phyloP scores from a whole-genome alignment of 1,140 invertebrate species.

The Pseudomyrmex sp. region DNA sequence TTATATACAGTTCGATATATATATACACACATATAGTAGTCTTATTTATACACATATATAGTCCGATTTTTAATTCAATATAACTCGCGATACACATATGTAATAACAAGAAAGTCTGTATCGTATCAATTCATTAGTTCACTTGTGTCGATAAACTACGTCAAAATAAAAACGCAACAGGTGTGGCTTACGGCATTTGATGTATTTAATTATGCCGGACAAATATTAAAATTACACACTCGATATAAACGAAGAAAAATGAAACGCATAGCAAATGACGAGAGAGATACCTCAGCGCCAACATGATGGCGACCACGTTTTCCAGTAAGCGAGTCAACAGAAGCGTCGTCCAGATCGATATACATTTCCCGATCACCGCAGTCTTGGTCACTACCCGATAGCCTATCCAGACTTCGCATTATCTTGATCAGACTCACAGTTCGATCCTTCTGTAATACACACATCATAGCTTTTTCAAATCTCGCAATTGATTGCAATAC shows the following conservation, averaged over 20 bases:
- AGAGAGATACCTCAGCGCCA: conserved; percentile 78
- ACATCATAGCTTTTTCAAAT: conserved; percentile 26
- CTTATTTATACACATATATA: no score
- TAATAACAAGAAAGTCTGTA: no score
- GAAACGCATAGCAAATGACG: neutral
- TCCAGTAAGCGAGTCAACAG: conserved; percentile 84
- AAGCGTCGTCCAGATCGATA: conserved; percentile 85
- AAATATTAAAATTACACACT: no score
- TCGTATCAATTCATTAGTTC: no score
- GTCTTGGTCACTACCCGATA: conserved; percentile 84
- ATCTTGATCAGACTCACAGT: conserved; percentile 74
- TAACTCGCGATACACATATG: no score
- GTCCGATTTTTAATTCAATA: no score
- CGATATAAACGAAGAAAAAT: neutral
- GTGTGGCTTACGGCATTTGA: no score
- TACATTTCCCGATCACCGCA: conserved; percentile 85
- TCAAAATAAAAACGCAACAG: no score
- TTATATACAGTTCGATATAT: no score
- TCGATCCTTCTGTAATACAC: conserved; percentile 58
- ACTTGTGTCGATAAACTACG: no score
- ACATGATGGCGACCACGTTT: conserved; percentile 84
- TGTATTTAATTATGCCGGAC: no score
- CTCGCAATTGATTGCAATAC: neutral
- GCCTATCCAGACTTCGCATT: conserved; percentile 84
- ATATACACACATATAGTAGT: no score